Conservation (phyloP, 2,113 vertebrate species). For the Mesoclemmys tuberculata region DNA sequence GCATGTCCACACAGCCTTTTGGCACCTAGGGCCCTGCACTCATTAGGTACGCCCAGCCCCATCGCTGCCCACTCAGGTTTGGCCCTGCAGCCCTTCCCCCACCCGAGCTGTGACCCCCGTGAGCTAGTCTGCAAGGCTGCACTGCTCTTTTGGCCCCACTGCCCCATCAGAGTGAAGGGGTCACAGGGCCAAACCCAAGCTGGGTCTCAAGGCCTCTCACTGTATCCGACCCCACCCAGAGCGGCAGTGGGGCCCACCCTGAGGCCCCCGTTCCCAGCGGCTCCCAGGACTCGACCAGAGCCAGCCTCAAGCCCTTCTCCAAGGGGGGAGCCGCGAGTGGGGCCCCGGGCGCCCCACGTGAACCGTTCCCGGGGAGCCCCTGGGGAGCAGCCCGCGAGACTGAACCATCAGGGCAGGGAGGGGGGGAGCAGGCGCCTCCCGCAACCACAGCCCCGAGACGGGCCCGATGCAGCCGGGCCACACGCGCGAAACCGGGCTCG, state of each 20-base stretch:
- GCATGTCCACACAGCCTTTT: not conserved
- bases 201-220: not conserved
- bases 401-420: too few species aligned
- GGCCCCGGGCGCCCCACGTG: not conserved
- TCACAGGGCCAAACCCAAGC: not conserved
- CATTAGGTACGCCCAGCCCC: too few species aligned
- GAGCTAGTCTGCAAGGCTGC: not conserved
- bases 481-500: accelerated
- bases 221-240: not conserved
- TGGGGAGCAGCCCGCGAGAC: too few species aligned
- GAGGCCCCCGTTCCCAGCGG: too few species aligned
- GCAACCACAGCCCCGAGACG: too few species aligned
- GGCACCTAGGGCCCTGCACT: too few species aligned
- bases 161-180: not conserved
- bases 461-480: too few species aligned
- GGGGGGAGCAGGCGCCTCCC: too few species aligned
- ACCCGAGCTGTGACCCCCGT: not conserved
- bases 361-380: too few species aligned
- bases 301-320: not conserved
- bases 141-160: not conserved
- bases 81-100: not conserved
- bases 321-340: not conserved
- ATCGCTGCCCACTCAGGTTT: not conserved
- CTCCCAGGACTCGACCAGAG: not conserved
- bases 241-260: too few species aligned